Percentiles rank a stretch among this genome's conserved stretches.
Conservation (phyloP, 2,888 invertebrate species). For the Pachydiplax longipennis region DNA sequence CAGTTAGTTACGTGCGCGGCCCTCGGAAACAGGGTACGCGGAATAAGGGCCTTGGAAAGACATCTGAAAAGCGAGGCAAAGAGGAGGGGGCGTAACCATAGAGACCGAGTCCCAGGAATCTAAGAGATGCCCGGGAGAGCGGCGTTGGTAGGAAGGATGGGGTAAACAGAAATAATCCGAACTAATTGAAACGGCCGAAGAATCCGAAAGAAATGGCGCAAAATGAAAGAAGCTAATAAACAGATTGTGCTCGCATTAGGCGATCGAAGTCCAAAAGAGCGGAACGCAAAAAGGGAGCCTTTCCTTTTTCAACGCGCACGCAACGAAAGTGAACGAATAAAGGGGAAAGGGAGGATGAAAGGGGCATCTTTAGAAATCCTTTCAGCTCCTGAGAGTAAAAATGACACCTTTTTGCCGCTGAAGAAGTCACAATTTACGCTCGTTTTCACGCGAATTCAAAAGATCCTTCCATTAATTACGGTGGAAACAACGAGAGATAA, state of each 20-base stretch:
- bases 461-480: no score
- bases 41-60: neutral
- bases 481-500: no score
- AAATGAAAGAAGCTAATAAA: neutral
- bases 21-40: neutral
- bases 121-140: neutral
- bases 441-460: no score
- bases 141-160: neutral
- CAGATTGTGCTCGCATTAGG: neutral
- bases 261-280: neutral
- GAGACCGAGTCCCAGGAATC: slow-evolving; percentile 29
- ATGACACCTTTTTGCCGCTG: no score
- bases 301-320: no score
- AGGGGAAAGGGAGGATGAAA: neutral
- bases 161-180: neutral
- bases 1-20: neutral
- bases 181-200: no score
- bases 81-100: slow-evolving; percentile 4
- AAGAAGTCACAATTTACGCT: no score
- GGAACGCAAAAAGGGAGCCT: neutral
- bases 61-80: neutral
- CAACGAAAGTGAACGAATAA: neutral
- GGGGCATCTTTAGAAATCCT: no score
- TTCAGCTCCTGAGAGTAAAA: no score
- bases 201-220: no score